Evolutionary conservation across 2,113 vertebrate species (phyloP).

Genomic region (Danio rerio): GRCz12tu NC_133188.1:14270501-14271000

Average conservation of each 20-base stretch:
- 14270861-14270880: too few species aligned
- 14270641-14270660: conserved; percentile 31
- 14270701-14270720: conserved; percentile 46
- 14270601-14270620: conserved; percentile 27
- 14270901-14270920: too few species aligned
- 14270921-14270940: too few species aligned
- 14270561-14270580: background rate
- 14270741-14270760: background rate
- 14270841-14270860: too few species aligned
- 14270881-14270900: too few species aligned
- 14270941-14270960: too few species aligned
- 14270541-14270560: conserved; percentile 20
- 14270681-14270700: conserved; percentile 35
- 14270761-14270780: conserved; percentile 8
- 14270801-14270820: too few species aligned
- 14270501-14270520: conserved; percentile 15
- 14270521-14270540: background rate
- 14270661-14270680: conserved; percentile 31
- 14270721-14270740: conserved; percentile 24
- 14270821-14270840: too few species aligned
- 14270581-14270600: conserved; percentile 6
- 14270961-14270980: too few species aligned
- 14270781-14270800: too few species aligned
- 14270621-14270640: conserved; percentile 46
- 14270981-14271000: too few species aligned